Base-by-base conservation (phyloP, 2,888 invertebrate species). In the Gibbula magus region DNA sequence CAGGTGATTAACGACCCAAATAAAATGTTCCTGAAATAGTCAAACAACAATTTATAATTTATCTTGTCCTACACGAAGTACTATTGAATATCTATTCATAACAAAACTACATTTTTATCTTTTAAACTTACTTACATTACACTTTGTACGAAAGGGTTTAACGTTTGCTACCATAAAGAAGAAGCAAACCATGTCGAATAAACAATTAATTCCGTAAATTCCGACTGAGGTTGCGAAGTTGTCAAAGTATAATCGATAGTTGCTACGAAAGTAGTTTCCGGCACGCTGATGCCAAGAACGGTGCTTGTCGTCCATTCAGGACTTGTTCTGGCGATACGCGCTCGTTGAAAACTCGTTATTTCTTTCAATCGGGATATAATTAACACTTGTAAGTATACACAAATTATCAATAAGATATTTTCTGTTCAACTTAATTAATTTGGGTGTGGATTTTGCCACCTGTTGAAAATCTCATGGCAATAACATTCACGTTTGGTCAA, bases 281-380 rank as follows among this genome's bases (percentile, higher is more conserved):
- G 61, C 61, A 61, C 61, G 61, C 61, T 25, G 29, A 10, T 61
- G 61, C 61, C 61, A 61, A 7, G n/a, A 61, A 61, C 61, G 61
- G 61, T 22, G 61, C 29, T 61, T 29, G 61, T 61, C 61, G 61
- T 61, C 61, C 61, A 61, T 61, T 61, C 61, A 61, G 61, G 61
- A 61, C 61, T 61, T 61, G 61, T 61, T 61, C 29, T 29, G 61
- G 29, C 61, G 29, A 29, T 61, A 61, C 25, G 29, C 61, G 61
- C 29, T 29, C 29, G 61, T 25, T 25, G 25, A 61, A 61, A 61
- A 45, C 2, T 61, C 10, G 10, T 16, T 61, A 29, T 16, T 61
- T 61, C 61, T 61, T 61, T 29, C 61, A 29, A 61, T 61, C 61
- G 61, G 61, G 61, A 61, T 61, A 61, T 61, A 25, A 25, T 61